A percentile compares a stretch with the other conserved stretches of the same genome.
phyloP scores from a whole-genome alignment of 2,113 vertebrate species.

The Erythrocercus mccallii region DNA sequence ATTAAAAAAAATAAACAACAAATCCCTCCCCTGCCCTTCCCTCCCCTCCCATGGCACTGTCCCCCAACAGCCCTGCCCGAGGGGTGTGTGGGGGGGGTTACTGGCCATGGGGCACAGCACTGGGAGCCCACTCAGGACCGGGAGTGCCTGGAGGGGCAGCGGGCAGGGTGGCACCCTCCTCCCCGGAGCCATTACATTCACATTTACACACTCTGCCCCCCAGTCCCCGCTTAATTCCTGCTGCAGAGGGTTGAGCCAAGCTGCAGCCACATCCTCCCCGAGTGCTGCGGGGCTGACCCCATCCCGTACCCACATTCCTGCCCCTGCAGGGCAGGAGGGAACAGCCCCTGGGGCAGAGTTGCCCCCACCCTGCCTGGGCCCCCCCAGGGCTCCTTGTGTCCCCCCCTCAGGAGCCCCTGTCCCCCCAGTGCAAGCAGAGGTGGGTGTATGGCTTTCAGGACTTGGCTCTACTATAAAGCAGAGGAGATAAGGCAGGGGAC shows the following conservation, averaged over 20 bases:
- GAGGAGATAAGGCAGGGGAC: neutral
- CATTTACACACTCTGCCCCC: neutral
- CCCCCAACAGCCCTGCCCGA: neutral
- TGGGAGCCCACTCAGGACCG: neutral
- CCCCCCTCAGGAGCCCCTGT: too few species aligned
- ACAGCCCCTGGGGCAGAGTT: neutral
- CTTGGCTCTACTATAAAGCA: neutral
- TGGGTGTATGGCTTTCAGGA: neutral
- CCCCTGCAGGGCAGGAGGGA: fast-evolving
- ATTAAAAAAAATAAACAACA: neutral
- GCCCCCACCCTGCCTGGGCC: neutral
- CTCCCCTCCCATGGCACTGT: neutral
- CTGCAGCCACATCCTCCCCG: neutral
- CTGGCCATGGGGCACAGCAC: neutral
- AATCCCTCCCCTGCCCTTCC: neutral
- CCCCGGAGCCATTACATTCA: neutral
- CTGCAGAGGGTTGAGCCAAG: neutral
- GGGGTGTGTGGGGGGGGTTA: neutral
- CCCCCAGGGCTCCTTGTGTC: neutral
- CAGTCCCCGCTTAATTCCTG: neutral
- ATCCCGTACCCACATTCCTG: neutral
- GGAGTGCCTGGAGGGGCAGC: neutral
- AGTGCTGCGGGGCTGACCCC: neutral
- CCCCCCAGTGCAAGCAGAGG: neutral
- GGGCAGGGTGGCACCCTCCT: neutral